Conservation (phyloP, 2,888 invertebrate genomes). For the Pollenia labialis region DNA sequence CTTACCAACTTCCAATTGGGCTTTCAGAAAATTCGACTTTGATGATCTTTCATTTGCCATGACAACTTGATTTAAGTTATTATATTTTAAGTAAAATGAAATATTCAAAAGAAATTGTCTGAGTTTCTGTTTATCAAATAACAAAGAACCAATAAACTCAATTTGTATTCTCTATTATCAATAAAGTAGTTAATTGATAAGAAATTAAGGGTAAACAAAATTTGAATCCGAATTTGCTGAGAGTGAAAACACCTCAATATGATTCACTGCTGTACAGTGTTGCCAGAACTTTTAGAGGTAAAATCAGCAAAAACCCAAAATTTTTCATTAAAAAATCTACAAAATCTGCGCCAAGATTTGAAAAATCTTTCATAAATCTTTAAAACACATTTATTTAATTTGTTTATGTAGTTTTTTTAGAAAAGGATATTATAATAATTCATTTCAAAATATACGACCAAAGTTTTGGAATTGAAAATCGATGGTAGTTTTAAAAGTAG, state of each 20-base stretch:
- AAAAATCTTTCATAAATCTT: no score
- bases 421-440: no score
- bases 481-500: no score
- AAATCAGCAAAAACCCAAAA: no score
- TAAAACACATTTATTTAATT: no score
- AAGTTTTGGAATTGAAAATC: no score
- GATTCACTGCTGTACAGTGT: no score
- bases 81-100: not conserved
- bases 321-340: no score
- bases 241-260: not conserved
- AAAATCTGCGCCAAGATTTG: no score
- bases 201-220: conserved; percentile 29
- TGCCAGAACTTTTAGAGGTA: no score
- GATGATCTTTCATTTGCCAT: conserved; percentile 63
- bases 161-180: conserved; percentile 32
- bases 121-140: conserved; percentile 14
- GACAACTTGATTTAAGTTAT: not conserved
- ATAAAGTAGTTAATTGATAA: conserved; percentile 31
- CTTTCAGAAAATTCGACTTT: conserved; percentile 75
- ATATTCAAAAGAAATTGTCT: not conserved
- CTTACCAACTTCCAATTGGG: conserved; percentile 78
- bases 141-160: conserved; percentile 15
- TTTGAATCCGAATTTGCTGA: not conserved
- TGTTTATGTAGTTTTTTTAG: no score
- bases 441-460: no score